A percentile compares a stretch with the other conserved stretches of the same genome.
Conservation (phyloP, 1,140 invertebrate species). For the Lasioglossum baleicum region DNA sequence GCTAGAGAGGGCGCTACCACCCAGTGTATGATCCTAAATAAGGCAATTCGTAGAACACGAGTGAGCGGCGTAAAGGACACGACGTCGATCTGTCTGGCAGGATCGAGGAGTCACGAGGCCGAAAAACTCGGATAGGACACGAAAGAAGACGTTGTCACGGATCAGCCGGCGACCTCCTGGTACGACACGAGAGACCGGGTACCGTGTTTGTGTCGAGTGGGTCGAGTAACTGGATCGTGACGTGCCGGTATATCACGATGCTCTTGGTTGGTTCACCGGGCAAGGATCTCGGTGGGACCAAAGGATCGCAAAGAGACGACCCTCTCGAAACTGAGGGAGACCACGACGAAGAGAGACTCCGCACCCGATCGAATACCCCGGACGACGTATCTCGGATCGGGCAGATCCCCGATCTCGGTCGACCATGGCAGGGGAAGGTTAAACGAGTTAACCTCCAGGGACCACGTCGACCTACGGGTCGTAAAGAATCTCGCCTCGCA, state of each 20-base stretch:
- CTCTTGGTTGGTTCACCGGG: not conserved
- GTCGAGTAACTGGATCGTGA: conserved; percentile 64
- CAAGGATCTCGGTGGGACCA: conserved; percentile 5
- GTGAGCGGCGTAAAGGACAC: conserved; percentile 1
- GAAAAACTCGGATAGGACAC: conserved; percentile 30
- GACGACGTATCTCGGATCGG: conserved; percentile 15
- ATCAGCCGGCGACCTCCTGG: conserved; percentile 21
- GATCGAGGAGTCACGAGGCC: not conserved
- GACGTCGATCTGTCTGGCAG: not conserved
- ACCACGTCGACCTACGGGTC: conserved; percentile 48
- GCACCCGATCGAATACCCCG: conserved; percentile 14
- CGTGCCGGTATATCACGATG: conserved; percentile 44
- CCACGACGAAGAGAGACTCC: no score
- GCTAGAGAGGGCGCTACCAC: no score
- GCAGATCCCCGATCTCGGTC: conserved; percentile 42
- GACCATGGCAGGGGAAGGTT: conserved; percentile 59
- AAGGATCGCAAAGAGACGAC: no score
- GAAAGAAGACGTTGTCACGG: conserved; percentile 11
- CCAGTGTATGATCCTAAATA: no score
- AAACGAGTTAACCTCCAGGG: conserved; percentile 72
- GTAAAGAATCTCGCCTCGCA: no score
- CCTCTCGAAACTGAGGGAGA: no score
- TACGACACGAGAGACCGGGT: not conserved
- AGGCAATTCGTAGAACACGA: conserved; percentile 22
- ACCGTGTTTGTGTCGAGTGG: conserved; percentile 29